phyloP scores from a whole-genome alignment of 1,140 invertebrate species.

The Brachionus rubens region DNA sequence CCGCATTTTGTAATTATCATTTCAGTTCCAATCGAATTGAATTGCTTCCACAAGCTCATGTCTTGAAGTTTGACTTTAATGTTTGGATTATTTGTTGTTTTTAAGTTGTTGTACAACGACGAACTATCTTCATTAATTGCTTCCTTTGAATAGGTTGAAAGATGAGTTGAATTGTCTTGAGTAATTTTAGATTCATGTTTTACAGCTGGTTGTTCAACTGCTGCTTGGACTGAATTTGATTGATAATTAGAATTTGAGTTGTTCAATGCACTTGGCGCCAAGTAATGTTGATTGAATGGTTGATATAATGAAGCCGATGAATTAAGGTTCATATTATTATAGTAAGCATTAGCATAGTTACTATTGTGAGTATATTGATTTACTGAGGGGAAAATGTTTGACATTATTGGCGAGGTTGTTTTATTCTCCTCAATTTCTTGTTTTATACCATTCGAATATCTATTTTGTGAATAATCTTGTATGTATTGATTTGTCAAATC shows the following conservation, averaged over 20 bases:
- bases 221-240: background rate
- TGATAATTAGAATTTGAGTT: background rate
- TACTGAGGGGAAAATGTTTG: background rate
- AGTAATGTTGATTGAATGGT: background rate
- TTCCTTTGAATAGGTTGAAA: background rate
- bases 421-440: too few relatives aligned
- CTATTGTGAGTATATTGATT: background rate
- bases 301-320: background rate
- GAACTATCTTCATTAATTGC: background rate
- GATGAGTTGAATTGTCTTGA: background rate
- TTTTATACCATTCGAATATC: background rate
- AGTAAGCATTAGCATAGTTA: background rate
- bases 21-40: conserved; percentile 38
- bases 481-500: background rate
- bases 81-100: conserved; percentile 30
- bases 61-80: conserved; percentile 39
- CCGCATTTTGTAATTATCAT: conserved; percentile 46
- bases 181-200: background rate
- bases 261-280: background rate
- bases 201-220: background rate
- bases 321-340: conserved; percentile 27
- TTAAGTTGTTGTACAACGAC: conserved; percentile 20
- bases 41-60: conserved; percentile 38
- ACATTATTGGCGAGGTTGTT: background rate
- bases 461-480: background rate